Base-by-base conservation (phyloP, 2,888 invertebrate genomes). In the Achlya flavicornis region DNA sequence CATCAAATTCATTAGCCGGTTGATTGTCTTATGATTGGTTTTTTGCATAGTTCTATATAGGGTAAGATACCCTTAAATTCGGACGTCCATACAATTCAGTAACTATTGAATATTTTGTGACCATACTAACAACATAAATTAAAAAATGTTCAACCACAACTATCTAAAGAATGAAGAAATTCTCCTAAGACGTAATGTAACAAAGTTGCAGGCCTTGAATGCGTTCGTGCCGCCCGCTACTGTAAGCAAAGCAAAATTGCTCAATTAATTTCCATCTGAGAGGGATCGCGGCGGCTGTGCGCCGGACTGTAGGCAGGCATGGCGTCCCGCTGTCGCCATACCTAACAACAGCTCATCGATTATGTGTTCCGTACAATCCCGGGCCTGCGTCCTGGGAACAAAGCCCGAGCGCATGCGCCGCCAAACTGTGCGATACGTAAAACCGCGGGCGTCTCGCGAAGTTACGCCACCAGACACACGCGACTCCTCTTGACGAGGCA, bases 401-500 rank as follows among this genome's bases (percentile, higher is more conserved):
- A 59, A 73, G 73, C 74, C 73, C 63, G 64, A 74, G 84, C 91
- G 91, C 91, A 88, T 88, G 90, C 87, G 88, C 85, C 74, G 75
- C 71, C 69, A 73, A 67, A 69, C 77, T 41, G 6, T 61, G 70
- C 71, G 65, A 68, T 74, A 81, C 78, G 80, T 76, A 77, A 76
- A 81, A 78, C 70, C 78, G 77, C 79, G 66, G 64, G 46, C 71
- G 72, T 71, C 74, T 75, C 76, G 79, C 80, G 74, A 76, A 84
- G 76, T 87, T 84, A 87, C 89, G 87, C 88, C 89, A 60, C n/a
- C 35, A n/a, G 12, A 19, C 11, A 60, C 60, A 88, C 81, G 78
- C 87, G 84, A 78, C 84, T 88, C 87, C 81, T 89, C 88, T 88
- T 87, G 83, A 79, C 81, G 80, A 80, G 78, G 78, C 84, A 80